Percentiles rank a stretch among this genome's conserved stretches.
phyloP scores from a whole-genome alignment of 1,140 invertebrate genomes.

The Steinernema khuongi region DNA sequence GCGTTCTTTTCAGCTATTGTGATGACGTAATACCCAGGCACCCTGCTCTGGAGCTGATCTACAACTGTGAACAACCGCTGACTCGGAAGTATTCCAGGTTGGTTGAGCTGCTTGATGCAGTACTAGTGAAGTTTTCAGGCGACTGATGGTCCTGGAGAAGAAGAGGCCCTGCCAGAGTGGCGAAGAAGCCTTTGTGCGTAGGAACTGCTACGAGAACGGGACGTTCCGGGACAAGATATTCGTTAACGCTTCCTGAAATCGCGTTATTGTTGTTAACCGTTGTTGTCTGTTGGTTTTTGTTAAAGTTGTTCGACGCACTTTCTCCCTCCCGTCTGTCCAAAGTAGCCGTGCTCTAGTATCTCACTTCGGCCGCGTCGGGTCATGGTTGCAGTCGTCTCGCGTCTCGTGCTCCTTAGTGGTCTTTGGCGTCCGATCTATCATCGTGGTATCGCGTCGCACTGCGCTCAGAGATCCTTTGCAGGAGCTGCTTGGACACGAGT shows the following conservation, averaged over 20 bases:
- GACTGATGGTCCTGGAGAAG: constrained; percentile 49
- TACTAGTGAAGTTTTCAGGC: constrained; percentile 25
- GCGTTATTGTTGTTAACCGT: background rate
- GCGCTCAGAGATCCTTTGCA: background rate
- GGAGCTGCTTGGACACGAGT: background rate
- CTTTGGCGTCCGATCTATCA: background rate
- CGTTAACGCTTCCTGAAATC: constrained; percentile 6
- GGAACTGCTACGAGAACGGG: constrained; percentile 32
- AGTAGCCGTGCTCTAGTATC: background rate
- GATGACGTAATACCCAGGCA: constrained; percentile 60
- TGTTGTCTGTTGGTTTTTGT: constrained; percentile 18
- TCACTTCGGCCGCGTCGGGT: background rate
- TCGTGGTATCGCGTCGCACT: background rate
- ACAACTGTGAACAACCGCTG: constrained; percentile 62
- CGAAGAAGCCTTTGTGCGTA: constrained; percentile 33
- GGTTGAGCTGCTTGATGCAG: background rate
- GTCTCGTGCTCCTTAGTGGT: no score
- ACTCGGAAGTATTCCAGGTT: constrained; percentile 45
- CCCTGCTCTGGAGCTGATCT: constrained; percentile 59
- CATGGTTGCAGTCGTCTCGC: no score
- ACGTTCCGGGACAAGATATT: constrained; percentile 50
- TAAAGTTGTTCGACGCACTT: background rate
- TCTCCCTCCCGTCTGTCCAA: background rate
- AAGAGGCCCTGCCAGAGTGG: constrained; percentile 16
- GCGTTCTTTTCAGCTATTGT: constrained; percentile 56